These are phyloP conservation scores for Drosophila gaucha DNA, from an alignment of 2,888 invertebrate species.

Conservation along the genomic window DNA sequence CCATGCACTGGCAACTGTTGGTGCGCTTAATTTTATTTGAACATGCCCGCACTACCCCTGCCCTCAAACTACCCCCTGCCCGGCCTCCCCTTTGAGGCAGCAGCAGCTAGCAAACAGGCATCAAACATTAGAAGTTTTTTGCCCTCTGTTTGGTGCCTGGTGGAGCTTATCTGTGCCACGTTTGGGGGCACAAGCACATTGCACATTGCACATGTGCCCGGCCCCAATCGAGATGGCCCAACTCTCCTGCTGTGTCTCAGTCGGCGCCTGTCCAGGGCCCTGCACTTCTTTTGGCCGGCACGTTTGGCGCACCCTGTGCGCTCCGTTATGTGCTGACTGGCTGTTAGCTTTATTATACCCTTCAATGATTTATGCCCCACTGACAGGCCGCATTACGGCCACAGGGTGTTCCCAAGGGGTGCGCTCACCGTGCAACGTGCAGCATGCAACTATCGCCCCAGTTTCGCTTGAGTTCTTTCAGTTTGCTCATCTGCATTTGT, in stretches of 20 bases:
- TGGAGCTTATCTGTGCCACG: conserved; percentile 60
- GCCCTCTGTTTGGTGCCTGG: conserved; percentile 50
- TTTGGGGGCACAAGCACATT: conserved; percentile 27
- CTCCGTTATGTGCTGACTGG: conserved; percentile 30
- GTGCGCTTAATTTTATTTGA: conserved; percentile 72
- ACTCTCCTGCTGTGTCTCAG: conserved; percentile 6
- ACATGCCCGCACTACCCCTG: conserved; percentile 31
- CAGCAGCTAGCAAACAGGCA: conserved; percentile 14
- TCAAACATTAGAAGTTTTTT: conserved; percentile 68
- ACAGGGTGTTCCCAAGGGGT: conserved; percentile 22
- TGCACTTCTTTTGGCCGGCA: conserved; percentile 23
- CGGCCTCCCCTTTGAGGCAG: not conserved
- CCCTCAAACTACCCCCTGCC: not conserved
- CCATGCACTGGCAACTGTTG: conserved; percentile 62
- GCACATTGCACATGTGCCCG: conserved; percentile 15
- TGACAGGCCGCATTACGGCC: conserved; percentile 51
- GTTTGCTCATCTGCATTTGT: conserved; percentile 38
- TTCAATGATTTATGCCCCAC: conserved; percentile 62
- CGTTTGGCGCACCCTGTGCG: conserved; percentile 24
- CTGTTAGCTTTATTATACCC: conserved; percentile 66
- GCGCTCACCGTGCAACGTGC: conserved; percentile 1
- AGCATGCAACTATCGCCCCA: conserved; percentile 28
- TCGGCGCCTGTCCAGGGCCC: conserved; percentile 1
- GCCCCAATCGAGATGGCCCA: conserved; percentile 49
- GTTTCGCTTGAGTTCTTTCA: conserved; percentile 35